phyloP scores from a whole-genome alignment of 2,888 invertebrate genomes.

The Eupithecia centaureata region DNA sequence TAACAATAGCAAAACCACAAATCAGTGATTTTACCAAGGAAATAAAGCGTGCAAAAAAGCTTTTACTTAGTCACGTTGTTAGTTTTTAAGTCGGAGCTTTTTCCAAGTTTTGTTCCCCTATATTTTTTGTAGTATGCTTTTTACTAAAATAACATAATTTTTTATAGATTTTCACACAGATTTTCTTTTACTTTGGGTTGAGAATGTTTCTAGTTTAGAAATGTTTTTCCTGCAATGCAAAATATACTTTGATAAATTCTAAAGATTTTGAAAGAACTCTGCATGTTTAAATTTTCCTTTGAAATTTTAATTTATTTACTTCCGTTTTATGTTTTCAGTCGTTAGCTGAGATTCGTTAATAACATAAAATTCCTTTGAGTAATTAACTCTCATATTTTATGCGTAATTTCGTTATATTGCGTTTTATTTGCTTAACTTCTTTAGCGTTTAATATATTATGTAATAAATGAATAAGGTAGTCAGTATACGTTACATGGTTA shows the following conservation, averaged over 20 bases:
- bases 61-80: no score
- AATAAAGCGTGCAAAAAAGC: no score
- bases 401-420: not conserved
- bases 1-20: no score
- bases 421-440: not conserved
- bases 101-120: no score
- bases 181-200: not conserved
- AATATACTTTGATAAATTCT: not conserved
- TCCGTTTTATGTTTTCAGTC: not conserved
- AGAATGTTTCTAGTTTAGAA: not conserved
- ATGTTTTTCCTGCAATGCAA: no score
- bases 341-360: not conserved
- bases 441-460: no score
- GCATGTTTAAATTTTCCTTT: not conserved
- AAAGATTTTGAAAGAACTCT: not conserved
- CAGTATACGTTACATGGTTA: no score
- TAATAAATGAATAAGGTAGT: no score
- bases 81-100: no score
- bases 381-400: not conserved
- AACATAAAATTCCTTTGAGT: conserved; percentile 3
- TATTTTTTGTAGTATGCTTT: no score
- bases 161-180: not conserved
- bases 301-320: conserved; percentile 1
- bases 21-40: no score
- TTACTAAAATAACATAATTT: no score